Conservation (phyloP, 1,140 invertebrate genomes). For the Drosophila sucinea region DNA sequence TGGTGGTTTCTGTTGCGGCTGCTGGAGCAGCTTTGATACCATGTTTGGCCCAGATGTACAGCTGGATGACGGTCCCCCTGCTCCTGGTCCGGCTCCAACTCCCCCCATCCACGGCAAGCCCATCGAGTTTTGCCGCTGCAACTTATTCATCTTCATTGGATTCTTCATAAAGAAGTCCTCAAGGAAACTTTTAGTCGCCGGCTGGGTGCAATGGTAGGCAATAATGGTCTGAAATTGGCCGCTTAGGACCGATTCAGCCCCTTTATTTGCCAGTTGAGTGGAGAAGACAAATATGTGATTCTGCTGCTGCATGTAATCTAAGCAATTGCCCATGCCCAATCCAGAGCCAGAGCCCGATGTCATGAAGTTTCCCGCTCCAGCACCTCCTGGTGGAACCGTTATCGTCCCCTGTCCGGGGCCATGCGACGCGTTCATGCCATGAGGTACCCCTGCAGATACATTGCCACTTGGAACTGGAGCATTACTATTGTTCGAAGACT, state of each 20-base stretch:
- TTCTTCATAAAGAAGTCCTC: slow-evolving; percentile 94
- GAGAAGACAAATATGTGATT: slow-evolving; percentile 99
- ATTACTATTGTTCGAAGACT: slow-evolving; percentile 29
- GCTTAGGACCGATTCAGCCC: slow-evolving; percentile 94
- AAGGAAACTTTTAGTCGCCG: slow-evolving; percentile 96
- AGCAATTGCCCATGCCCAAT: slow-evolving; percentile 51
- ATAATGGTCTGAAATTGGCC: slow-evolving; percentile 96
- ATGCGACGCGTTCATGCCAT: slow-evolving; percentile 27
- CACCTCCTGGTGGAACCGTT: slow-evolving; percentile 10
- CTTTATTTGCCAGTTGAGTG: slow-evolving; percentile 96
- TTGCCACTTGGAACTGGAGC: slow-evolving; percentile 18
- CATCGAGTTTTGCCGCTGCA: slow-evolving; percentile 84
- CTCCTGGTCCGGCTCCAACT: neutral
- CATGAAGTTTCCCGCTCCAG: slow-evolving; percentile 54
- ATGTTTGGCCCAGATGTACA: slow-evolving; percentile 24
- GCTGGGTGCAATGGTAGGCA: slow-evolving; percentile 97
- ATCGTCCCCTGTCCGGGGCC: neutral
- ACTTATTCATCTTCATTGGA: slow-evolving; percentile 93
- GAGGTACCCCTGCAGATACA: slow-evolving; percentile 20
- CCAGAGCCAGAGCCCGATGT: slow-evolving; percentile 81
- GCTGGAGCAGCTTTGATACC: slow-evolving; percentile 53
- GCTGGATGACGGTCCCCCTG: slow-evolving; percentile 10
- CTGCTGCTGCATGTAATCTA: slow-evolving; percentile 93
- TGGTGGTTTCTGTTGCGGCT: slow-evolving; percentile 37
- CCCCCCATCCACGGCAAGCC: slow-evolving; percentile 55